phyloP scores from a whole-genome alignment of 2,797 vertebrate species.

The Lithobates pipiens region DNA sequence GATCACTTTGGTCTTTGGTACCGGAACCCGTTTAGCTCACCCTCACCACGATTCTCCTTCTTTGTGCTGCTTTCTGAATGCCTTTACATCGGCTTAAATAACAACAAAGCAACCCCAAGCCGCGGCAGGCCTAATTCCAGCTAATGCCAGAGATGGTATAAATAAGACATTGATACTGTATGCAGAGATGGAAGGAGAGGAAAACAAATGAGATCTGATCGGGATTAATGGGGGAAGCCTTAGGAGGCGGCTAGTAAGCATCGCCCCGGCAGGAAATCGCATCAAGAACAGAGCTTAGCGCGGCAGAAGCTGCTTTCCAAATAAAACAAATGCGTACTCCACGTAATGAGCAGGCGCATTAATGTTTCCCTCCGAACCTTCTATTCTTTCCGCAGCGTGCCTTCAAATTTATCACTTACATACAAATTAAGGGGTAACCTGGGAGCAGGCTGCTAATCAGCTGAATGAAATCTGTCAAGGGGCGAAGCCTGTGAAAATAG shows the following conservation, averaged over 20 bases:
- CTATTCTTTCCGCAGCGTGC: constrained; percentile 53
- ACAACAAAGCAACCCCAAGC: constrained; percentile 53
- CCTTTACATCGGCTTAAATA: constrained; percentile 39
- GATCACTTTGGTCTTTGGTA: too few relatives aligned
- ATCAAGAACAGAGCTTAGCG: constrained; percentile 57
- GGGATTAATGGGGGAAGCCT: constrained; percentile 69
- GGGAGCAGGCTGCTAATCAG: constrained; percentile 38
- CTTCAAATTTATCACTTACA: constrained; percentile 58
- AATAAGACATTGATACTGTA: constrained; percentile 63
- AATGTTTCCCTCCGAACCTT: constrained; percentile 44
- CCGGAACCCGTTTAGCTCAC: too few relatives aligned
- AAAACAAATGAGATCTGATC: constrained; percentile 67
- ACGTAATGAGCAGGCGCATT: constrained; percentile 55
- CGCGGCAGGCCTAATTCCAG: constrained; percentile 21
- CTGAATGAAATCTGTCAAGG: constrained; percentile 41
- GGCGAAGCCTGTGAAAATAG: constrained; percentile 36
- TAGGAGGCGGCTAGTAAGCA: constrained; percentile 65
- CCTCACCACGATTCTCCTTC: constrained; percentile 8
- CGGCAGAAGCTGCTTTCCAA: constrained; percentile 48
- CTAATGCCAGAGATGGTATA: constrained; percentile 59
- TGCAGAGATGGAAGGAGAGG: constrained; percentile 67
- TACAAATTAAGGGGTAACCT: constrained; percentile 56
- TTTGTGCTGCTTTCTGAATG: constrained; percentile 26
- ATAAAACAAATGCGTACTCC: constrained; percentile 49
- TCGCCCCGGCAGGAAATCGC: constrained; percentile 60